Evolutionary conservation across 2,797 vertebrate species (phyloP).

Genomic region (Melanotaenia pygmaea): DNA sequence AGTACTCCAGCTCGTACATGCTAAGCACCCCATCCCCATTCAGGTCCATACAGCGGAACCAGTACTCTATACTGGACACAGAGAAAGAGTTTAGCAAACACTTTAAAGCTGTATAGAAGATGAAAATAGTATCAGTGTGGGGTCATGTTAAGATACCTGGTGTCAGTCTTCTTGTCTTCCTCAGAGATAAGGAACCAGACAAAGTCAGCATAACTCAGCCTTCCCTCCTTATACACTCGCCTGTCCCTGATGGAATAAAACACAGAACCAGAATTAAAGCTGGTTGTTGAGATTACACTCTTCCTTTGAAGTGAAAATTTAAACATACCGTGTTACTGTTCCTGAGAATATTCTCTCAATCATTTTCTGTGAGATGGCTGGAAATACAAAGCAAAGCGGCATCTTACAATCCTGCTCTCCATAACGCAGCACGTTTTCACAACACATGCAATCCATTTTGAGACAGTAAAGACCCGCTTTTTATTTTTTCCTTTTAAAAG

Average conservation of each 20-base stretch:
- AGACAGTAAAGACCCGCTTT: slow-evolving; percentile 58
- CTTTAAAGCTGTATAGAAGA: background rate
- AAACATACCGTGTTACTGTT: slow-evolving; percentile 90
- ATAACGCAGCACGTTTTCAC: slow-evolving; percentile 40
- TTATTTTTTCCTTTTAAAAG: slow-evolving; percentile 25
- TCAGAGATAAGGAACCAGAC: slow-evolving; percentile 98
- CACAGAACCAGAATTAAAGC: slow-evolving; percentile 8
- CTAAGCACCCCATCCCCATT: slow-evolving; percentile 94
- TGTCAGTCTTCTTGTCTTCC: slow-evolving; percentile 94
- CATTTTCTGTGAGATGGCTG: slow-evolving; percentile 93
- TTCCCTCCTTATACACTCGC: slow-evolving; percentile 86
- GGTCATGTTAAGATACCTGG: slow-evolving; percentile 82
- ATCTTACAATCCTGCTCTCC: slow-evolving; percentile 36
- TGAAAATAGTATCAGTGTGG: background rate
- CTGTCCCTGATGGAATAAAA: slow-evolving; percentile 79
- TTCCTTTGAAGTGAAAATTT: background rate
- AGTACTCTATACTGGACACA: slow-evolving; percentile 92
- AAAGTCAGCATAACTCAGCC: slow-evolving; percentile 92
- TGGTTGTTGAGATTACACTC: background rate
- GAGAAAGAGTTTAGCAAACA: background rate
- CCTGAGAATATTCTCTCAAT: slow-evolving; percentile 96
- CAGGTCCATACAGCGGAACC: slow-evolving; percentile 99
- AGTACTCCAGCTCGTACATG: slow-evolving; percentile 95
- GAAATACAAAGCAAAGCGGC: slow-evolving; percentile 38
- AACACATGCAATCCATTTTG: slow-evolving; percentile 67